A percentile compares a stretch with the other conserved stretches of the same genome.
Evolutionary conservation across 2,113 vertebrate genomes (phyloP).

Genomic region (Gasterosteus nipponicus): DNA sequence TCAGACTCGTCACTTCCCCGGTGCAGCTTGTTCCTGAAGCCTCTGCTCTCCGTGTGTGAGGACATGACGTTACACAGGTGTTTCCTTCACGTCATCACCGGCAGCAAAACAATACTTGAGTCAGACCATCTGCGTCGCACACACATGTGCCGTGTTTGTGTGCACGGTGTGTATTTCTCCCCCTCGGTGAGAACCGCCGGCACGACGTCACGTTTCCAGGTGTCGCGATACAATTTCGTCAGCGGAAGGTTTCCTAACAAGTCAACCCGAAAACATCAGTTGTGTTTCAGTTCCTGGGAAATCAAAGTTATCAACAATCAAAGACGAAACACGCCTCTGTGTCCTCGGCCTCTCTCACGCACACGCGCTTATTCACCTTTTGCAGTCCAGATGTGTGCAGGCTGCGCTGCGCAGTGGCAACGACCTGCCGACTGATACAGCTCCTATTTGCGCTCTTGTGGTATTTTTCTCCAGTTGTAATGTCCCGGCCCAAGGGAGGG

Average conservation of each 20-base stretch:
- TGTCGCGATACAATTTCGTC: not conserved
- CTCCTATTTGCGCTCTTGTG: constrained; percentile 65
- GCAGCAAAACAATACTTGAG: constrained; percentile 67
- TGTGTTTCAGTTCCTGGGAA: not conserved
- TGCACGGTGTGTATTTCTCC: constrained; percentile 8
- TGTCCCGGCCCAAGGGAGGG: constrained; percentile 75
- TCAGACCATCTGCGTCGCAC: constrained; percentile 57
- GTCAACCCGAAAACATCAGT: not conserved
- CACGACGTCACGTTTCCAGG: constrained; percentile 2
- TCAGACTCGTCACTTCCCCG: constrained; percentile 6
- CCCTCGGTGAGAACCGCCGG: constrained; percentile 3
- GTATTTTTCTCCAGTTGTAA: constrained; percentile 75
- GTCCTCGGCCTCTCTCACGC: not conserved
- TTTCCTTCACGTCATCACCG: constrained; percentile 70
- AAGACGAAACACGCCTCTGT: not conserved
- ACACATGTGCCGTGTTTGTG: constrained; percentile 20
- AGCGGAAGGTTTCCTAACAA: not conserved
- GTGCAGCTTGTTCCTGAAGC: not conserved
- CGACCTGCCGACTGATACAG: constrained; percentile 55
- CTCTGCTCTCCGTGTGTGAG: constrained; percentile 11
- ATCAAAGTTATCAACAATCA: not conserved
- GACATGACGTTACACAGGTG: constrained; percentile 69
- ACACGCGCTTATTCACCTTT: constrained; percentile 13
- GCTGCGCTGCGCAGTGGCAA: constrained; percentile 14
- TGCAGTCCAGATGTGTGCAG: constrained; percentile 21